Evolutionary conservation across 2,113 vertebrate genomes (phyloP).

Genomic region (Indicator indicator): DNA sequence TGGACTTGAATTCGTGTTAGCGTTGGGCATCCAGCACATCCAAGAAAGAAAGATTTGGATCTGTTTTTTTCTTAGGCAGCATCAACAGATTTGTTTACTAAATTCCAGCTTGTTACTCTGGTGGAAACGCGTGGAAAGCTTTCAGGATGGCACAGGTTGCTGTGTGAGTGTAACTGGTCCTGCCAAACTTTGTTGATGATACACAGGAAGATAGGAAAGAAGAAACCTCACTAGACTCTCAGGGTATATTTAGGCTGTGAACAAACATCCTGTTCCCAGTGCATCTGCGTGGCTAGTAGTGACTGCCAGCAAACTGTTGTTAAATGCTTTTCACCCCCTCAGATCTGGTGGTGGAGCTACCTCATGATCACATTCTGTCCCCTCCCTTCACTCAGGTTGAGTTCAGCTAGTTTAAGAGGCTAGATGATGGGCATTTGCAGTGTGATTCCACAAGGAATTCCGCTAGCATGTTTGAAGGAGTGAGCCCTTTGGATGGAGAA

Average conservation of each 20-base stretch:
- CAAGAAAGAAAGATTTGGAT: background rate
- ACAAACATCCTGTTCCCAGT: background rate
- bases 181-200: slow-evolving; percentile 16
- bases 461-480: background rate
- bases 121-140: background rate
- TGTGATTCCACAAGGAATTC: background rate
- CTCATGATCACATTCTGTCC: fast-evolving
- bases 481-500: background rate
- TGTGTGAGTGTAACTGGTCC: background rate
- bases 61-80: background rate
- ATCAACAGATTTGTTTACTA: slow-evolving; percentile 50
- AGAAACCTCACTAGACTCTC: background rate
- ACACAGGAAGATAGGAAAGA: background rate
- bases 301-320: background rate
- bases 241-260: background rate
- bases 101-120: background rate
- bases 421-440: background rate
- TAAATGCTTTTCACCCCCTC: background rate
- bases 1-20: background rate
- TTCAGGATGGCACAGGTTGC: background rate
- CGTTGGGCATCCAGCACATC: background rate
- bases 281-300: background rate
- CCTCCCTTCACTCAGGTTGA: background rate
- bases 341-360: background rate
- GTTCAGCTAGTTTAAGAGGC: background rate